Conservation (phyloP, 64 coral and sea anemone species). For the Orbicella faveolata region DNA sequence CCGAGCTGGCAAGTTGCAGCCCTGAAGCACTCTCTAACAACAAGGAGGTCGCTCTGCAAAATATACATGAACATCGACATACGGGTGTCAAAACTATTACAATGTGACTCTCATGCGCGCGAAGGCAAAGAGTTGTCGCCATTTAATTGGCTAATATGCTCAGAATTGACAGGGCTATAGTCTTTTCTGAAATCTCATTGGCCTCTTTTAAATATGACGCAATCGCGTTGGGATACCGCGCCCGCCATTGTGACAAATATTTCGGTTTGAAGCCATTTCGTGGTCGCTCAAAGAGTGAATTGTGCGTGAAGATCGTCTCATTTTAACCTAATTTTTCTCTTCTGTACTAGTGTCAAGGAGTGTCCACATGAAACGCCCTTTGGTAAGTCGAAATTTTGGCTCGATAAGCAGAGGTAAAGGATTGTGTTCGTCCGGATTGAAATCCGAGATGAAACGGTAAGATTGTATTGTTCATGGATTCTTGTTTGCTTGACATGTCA, state of each 20-base stretch:
- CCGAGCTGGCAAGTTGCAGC: too few relatives aligned
- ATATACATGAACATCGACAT: background rate
- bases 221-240: background rate
- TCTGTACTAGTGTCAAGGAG: background rate
- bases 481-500: background rate
- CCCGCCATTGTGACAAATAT: background rate
- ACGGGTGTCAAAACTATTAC: background rate
- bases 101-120: conserved; percentile 5
- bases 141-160: background rate
- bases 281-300: background rate
- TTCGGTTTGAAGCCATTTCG: background rate
- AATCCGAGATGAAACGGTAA: conserved; percentile 41
- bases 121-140: conserved; percentile 5
- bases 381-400: background rate
- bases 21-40: background rate
- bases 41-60: background rate
- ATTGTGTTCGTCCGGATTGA: background rate
- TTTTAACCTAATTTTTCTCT: background rate
- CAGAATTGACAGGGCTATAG: conserved; percentile 16
- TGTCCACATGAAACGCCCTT: background rate
- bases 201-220: conserved; percentile 1
- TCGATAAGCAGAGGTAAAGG: background rate
- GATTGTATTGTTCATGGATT: conserved; percentile 7
- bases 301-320: background rate
- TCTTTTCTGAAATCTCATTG: conserved; percentile 25